A percentile compares a stretch with the other conserved stretches of the same genome.
These are phyloP conservation scores for Bombus impatiens DNA, from an alignment of 1,140 invertebrate genomes.

Conservation along the genomic window DNA sequence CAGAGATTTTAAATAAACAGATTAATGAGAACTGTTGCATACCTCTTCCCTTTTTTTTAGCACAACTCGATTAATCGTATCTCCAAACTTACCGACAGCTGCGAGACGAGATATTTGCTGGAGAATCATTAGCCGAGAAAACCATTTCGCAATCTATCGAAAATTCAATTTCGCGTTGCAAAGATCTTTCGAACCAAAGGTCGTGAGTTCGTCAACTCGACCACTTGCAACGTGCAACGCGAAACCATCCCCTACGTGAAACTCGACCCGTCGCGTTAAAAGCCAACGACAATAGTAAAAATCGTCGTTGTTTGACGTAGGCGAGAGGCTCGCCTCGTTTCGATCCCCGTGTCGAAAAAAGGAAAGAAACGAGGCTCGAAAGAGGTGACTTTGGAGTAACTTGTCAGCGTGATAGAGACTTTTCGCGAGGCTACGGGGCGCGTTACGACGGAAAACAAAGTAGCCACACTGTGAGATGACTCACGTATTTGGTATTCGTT, in stretches of 20 bases:
- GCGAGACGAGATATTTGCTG: too few relatives aligned
- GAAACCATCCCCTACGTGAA: not conserved
- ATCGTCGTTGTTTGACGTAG: not conserved
- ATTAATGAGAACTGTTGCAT: too few relatives aligned
- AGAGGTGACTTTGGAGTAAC: not conserved
- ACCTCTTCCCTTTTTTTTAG: too few relatives aligned
- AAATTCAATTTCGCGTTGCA: not conserved
- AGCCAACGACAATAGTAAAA: not conserved
- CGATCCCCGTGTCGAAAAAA: too few relatives aligned
- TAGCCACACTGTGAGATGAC: conserved; percentile 12
- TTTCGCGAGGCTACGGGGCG: not conserved
- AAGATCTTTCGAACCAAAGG: too few relatives aligned
- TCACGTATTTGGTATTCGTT: conserved; percentile 35
- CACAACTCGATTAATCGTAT: too few relatives aligned
- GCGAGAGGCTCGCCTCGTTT: not conserved
- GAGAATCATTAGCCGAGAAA: too few relatives aligned
- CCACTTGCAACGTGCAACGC: not conserved
- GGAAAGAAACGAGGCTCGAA: not conserved
- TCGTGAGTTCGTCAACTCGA: not conserved
- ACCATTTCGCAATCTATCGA: too few relatives aligned
- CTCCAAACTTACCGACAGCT: too few relatives aligned
- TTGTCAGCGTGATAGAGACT: conserved; percentile 19
- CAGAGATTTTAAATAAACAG: not conserved
- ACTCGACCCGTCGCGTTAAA: not conserved
- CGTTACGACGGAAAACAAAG: conserved; percentile 18